Percentiles rank a stretch among this genome's conserved stretches.
These are phyloP conservation scores for Himalopsyche japonica DNA, from an alignment of 2,888 invertebrate species.

Conservation along the genomic window DNA sequence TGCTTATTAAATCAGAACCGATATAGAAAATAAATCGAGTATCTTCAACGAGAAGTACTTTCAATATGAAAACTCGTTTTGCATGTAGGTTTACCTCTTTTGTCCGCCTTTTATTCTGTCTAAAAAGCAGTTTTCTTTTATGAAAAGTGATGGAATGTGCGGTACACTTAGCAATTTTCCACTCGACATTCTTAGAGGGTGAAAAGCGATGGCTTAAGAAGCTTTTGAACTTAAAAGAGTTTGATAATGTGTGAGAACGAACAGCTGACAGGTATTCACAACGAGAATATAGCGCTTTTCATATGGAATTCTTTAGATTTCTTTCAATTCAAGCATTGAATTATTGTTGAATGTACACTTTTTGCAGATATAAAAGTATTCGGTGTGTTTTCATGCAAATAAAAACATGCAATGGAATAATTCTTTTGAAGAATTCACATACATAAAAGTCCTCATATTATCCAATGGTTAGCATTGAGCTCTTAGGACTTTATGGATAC, in stretches of 20 bases:
- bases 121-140: not conserved
- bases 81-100: not conserved
- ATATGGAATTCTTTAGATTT: not conserved
- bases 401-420: not conserved
- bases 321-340: not conserved
- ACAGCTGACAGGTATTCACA: not conserved
- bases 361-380: not conserved
- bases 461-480: too few relatives aligned
- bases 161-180: constrained; percentile 1
- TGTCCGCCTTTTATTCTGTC: not conserved
- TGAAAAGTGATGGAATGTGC: constrained; percentile 1
- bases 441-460: too few relatives aligned
- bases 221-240: not conserved
- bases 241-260: not conserved
- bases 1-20: not conserved
- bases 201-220: constrained; percentile 1
- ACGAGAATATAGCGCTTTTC: not conserved
- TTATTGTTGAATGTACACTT: not conserved
- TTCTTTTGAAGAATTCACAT: not conserved
- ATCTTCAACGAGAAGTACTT: not conserved
- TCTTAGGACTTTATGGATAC: too few relatives aligned
- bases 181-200: not conserved
- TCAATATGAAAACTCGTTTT: not conserved
- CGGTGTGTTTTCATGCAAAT: not conserved
- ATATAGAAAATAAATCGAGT: not conserved